Percentiles rank a stretch among this genome's conserved stretches.
These are phyloP conservation scores for Papilio helenus DNA, from an alignment of 1,140 invertebrate genomes.

Conservation along the genomic window DNA sequence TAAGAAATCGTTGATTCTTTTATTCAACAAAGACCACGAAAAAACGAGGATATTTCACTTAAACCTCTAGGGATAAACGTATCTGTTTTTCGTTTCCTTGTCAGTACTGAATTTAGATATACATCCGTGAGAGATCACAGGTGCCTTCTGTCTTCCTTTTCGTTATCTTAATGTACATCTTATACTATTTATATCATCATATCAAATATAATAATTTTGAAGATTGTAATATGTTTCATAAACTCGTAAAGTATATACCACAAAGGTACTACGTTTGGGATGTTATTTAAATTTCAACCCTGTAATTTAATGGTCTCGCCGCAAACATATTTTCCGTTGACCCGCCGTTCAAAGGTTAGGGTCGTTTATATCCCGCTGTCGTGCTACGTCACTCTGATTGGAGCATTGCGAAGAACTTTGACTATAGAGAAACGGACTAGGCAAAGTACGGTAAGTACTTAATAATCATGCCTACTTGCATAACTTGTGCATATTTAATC, in stretches of 20 bases:
- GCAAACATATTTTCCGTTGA: constrained; percentile 25
- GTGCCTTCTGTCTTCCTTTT: neutral
- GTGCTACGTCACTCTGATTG: constrained; percentile 25
- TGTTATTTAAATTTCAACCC: constrained; percentile 1
- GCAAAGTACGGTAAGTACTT: neutral
- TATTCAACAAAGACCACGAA: neutral
- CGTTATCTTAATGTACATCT: neutral
- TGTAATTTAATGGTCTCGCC: constrained; percentile 20
- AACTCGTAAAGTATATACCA: neutral
- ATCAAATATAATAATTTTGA: neutral
- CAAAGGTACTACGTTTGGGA: neutral
- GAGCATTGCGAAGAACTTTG: constrained; percentile 43
- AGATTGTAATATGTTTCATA: neutral
- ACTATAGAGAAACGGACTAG: neutral
- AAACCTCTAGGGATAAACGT: neutral
- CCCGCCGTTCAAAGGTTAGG: constrained; percentile 24
- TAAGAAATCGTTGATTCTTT: neutral
- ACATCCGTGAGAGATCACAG: constrained; percentile 1
- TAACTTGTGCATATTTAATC: neutral
- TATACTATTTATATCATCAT: neutral
- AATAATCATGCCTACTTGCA: neutral
- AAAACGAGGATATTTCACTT: constrained; percentile 24
- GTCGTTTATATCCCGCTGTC: constrained; percentile 34
- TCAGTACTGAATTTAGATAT: constrained; percentile 4
- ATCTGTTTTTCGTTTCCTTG: constrained; percentile 23